These are phyloP conservation scores for Papilio demoleus DNA, from an alignment of 2,888 invertebrate genomes.

Conservation along the genomic window DNA sequence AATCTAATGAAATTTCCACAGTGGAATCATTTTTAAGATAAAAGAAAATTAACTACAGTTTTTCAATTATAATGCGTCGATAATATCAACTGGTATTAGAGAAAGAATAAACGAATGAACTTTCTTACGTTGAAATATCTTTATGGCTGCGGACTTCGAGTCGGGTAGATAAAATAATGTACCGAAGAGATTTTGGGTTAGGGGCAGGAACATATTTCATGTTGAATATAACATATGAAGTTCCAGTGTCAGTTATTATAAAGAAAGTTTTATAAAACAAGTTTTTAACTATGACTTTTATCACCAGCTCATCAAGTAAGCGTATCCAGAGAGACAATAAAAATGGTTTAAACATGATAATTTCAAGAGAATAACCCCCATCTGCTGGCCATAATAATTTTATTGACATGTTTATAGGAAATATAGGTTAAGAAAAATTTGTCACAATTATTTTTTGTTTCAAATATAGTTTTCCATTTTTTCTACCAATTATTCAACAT, in stretches of 20 bases:
- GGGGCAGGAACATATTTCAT: constrained; percentile 33
- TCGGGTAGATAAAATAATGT: constrained; percentile 41
- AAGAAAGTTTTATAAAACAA: not conserved
- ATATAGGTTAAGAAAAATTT: no score
- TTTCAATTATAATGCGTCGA: not conserved
- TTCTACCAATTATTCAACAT: not conserved
- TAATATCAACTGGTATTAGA: constrained; percentile 15
- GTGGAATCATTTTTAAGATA: not conserved
- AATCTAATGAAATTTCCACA: not conserved
- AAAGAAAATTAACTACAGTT: not conserved
- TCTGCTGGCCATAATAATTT: no score
- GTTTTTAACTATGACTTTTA: not conserved
- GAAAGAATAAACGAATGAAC: constrained; percentile 23
- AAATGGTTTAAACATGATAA: no score
- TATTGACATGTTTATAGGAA: no score
- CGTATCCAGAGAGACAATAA: no score
- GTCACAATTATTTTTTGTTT: no score
- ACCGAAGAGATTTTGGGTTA: constrained; percentile 35
- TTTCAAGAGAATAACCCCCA: no score
- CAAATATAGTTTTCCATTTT: no score
- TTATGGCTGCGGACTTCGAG: constrained; percentile 31
- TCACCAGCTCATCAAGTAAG: not conserved
- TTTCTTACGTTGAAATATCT: constrained; percentile 35
- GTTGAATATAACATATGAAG: constrained; percentile 17
- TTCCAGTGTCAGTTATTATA: constrained; percentile 5